Evolutionary conservation across 2,888 invertebrate genomes (phyloP).

Genomic region (Meliscaeva auricollis): DNA sequence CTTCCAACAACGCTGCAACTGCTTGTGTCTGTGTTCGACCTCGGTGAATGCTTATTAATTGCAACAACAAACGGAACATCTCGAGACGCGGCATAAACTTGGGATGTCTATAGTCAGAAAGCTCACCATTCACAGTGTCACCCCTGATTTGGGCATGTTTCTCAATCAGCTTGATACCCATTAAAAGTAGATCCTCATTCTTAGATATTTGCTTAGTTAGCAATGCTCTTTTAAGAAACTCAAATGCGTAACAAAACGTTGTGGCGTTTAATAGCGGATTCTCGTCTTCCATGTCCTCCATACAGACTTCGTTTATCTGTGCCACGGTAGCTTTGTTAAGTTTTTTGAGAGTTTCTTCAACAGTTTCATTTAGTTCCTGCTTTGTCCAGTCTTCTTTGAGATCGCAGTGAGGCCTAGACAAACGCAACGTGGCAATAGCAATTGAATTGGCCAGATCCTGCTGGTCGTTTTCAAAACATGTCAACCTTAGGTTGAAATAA

Average conservation of each 20-base stretch:
- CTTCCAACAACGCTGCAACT: slow-evolving; percentile 91
- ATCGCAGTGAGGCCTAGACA: slow-evolving; percentile 92
- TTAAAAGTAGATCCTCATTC: slow-evolving; percentile 86
- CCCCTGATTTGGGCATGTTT: slow-evolving; percentile 89
- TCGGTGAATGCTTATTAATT: slow-evolving; percentile 89
- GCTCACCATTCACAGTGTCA: slow-evolving; percentile 81
- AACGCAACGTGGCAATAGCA: slow-evolving; percentile 89
- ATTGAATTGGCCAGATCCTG: slow-evolving; percentile 86
- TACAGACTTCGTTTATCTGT: slow-evolving; percentile 69
- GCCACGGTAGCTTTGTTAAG: slow-evolving; percentile 85
- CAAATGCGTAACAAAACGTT: slow-evolving; percentile 93
- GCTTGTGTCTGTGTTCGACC: slow-evolving; percentile 92
- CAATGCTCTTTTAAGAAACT: slow-evolving; percentile 88
- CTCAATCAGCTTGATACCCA: slow-evolving; percentile 88
- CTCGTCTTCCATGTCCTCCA: slow-evolving; percentile 78
- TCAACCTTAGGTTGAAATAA: slow-evolving; percentile 86
- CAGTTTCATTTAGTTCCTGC: slow-evolving; percentile 87
- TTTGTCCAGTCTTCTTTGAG: slow-evolving; percentile 91
- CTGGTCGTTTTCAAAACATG: slow-evolving; percentile 85
- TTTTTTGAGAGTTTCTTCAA: slow-evolving; percentile 86
- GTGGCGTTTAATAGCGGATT: slow-evolving; percentile 85
- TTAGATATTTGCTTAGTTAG: slow-evolving; percentile 84
- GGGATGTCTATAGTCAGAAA: slow-evolving; percentile 88
- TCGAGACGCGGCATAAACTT: slow-evolving; percentile 91
- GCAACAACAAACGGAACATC: slow-evolving; percentile 92